These are phyloP conservation scores for Drosophila pseudotalamancana DNA, from an alignment of 2,888 invertebrate genomes.

Conservation along the genomic window DNA sequence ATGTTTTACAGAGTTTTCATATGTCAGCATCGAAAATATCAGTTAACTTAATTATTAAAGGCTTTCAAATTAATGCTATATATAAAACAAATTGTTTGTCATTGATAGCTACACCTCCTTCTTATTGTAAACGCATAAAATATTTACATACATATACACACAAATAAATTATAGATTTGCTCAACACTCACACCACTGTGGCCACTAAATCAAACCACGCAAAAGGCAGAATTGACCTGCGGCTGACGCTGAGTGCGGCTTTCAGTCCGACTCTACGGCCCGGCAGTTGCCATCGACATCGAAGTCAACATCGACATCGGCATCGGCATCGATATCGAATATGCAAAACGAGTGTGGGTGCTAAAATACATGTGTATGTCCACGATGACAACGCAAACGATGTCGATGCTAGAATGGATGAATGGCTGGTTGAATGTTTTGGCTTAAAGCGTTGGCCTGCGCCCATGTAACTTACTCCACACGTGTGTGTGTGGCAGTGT, in stretches of 20 bases:
- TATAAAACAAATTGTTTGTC: neutral
- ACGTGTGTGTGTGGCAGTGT: neutral
- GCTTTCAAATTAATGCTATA: neutral
- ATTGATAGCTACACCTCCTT: neutral
- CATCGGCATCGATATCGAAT: slow-evolving; percentile 30
- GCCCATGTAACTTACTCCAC: slow-evolving; percentile 22
- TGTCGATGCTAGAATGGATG: slow-evolving; percentile 53
- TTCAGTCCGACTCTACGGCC: slow-evolving; percentile 8
- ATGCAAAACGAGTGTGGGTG: slow-evolving; percentile 67
- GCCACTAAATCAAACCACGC: slow-evolving; percentile 18
- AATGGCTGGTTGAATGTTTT: slow-evolving; percentile 46
- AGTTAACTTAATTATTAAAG: too few relatives aligned
- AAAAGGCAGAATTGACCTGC: slow-evolving; percentile 25
- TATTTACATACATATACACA: too few relatives aligned
- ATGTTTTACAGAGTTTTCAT: too few relatives aligned
- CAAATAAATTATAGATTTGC: neutral
- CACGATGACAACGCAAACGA: slow-evolving; percentile 63
- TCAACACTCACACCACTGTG: slow-evolving; percentile 37
- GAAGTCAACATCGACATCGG: slow-evolving; percentile 6
- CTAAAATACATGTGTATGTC: slow-evolving; percentile 71
- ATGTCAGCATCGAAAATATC: too few relatives aligned
- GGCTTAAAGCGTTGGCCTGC: slow-evolving; percentile 55
- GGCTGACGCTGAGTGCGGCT: slow-evolving; percentile 28
- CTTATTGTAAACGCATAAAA: too few relatives aligned
- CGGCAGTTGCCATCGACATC: slow-evolving; percentile 22